phyloP scores from a whole-genome alignment of 2,888 invertebrate genomes.

The Dryobota labecula region DNA sequence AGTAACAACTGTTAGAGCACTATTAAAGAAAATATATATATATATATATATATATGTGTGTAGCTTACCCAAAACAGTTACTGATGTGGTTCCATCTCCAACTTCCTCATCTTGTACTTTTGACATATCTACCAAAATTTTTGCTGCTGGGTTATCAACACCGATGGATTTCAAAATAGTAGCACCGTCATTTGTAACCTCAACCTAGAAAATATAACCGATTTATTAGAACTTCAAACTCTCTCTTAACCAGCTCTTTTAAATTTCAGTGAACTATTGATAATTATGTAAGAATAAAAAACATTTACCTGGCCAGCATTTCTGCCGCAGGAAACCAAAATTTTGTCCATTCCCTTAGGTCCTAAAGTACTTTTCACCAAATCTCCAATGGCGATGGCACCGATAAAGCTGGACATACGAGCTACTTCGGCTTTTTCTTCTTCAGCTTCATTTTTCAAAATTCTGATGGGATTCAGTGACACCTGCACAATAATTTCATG shows the following conservation, averaged over 20 bases:
- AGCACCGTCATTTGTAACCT: conserved; percentile 99
- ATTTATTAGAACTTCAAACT: not conserved
- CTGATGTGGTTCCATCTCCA: conserved; percentile 99
- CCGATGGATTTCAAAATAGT: conserved; percentile 99
- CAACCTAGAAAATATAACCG: conserved; percentile 91
- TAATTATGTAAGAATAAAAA: not conserved
- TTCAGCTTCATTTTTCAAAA: conserved; percentile 98
- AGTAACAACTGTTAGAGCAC: no score
- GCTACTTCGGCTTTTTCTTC: conserved; percentile 99
- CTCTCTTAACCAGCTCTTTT: not conserved
- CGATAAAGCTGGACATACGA: conserved; percentile 99
- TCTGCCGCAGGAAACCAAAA: conserved; percentile 95
- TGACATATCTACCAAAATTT: conserved; percentile 99
- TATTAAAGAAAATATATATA: no score
- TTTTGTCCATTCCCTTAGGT: conserved; percentile 99
- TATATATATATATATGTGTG: no score
- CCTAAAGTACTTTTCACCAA: conserved; percentile 99
- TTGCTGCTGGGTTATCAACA: conserved; percentile 99
- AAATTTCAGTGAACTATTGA: not conserved
- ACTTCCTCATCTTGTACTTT: conserved; percentile 99
- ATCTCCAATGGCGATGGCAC: conserved; percentile 99
- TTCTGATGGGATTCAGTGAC: conserved; percentile 97
- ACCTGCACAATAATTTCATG: conserved; percentile 88
- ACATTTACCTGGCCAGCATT: conserved; percentile 92
- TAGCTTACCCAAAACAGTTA: conserved; percentile 95